Percentiles rank a stretch among this genome's conserved stretches.
phyloP scores from a whole-genome alignment of 2,888 invertebrate genomes.

The Drosophila suboccidentalis region DNA sequence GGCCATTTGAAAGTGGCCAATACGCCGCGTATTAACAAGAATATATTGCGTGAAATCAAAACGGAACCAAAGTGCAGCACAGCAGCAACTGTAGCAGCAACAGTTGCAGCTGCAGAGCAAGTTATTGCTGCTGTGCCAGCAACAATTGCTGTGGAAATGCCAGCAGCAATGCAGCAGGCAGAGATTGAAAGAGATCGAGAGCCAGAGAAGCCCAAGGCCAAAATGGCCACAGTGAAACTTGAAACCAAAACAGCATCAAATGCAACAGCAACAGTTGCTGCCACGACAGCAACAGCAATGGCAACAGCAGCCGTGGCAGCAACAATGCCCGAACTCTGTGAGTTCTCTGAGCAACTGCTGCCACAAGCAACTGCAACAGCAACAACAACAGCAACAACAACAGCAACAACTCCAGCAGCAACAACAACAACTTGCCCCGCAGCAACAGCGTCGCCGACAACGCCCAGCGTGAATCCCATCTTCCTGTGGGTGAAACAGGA shows the following conservation, averaged over 20 bases:
- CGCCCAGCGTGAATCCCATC: slow-evolving; percentile 88
- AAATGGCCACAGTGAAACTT: slow-evolving; percentile 63
- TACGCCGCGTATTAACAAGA: slow-evolving; percentile 75
- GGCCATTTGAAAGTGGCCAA: slow-evolving; percentile 78
- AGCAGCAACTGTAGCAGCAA: slow-evolving; percentile 20
- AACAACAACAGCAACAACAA: neutral
- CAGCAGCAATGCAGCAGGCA: neutral
- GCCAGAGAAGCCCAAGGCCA: slow-evolving; percentile 47
- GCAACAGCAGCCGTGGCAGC: slow-evolving; percentile 7
- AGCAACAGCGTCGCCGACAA: slow-evolving; percentile 23
- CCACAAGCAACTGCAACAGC: neutral
- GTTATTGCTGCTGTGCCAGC: neutral
- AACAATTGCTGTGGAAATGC: neutral
- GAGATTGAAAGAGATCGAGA: slow-evolving; percentile 10
- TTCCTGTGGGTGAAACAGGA: slow-evolving; percentile 94
- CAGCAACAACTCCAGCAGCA: neutral
- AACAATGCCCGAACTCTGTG: slow-evolving; percentile 1
- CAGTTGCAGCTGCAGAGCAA: neutral
- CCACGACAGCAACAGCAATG: neutral
- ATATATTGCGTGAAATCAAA: slow-evolving; percentile 79
- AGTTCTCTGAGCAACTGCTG: neutral
- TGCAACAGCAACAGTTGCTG: slow-evolving; percentile 24
- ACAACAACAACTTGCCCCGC: slow-evolving; percentile 2
- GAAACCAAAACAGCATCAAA: slow-evolving; percentile 72
- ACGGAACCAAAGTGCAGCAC: slow-evolving; percentile 81